Evolutionary conservation across 2,797 vertebrate genomes (phyloP), one percentile per base, ranked within the genome.

Genomic region (Sebastes nivosus): DNA sequence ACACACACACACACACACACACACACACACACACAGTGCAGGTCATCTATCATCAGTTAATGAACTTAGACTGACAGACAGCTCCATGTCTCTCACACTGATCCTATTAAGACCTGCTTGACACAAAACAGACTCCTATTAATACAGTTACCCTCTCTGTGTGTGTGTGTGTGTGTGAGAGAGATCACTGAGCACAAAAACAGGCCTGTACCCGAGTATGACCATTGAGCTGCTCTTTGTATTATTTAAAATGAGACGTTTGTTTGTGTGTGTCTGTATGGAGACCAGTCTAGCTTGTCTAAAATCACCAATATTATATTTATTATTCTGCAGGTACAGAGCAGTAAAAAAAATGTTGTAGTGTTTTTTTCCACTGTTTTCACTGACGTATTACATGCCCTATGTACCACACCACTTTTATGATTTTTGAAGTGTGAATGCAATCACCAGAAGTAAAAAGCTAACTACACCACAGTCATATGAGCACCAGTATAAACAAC

Each of bases 61-160:
- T 97, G 95, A 97, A 97, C 96, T 97, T 97, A 98, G 95, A 96
- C 92, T 97, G 97, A 98, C 97, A 97, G 97, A 97, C 95, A 97
- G 97, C 97, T 96, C 96, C 96, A 97, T 97, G 97, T 97, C 96
- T 97, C 96, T 96, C 87, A 80, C 95, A 94, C 89, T 97, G 97
- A 99, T 98, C 95, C 93, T 97, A 99, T 98, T 98, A 97, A 93
- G 83, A 96, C 95, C 95, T 91, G 96, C 95, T 96, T 96, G 97
- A 99, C 97, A 97, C 94, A 97, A 97, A 96, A 95, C 97, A 98
- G 97, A 95, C 95, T 96, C 96, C 91, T 95, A 96, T 96, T 96
- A 96, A 97, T 97, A 93, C 95, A 95, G 96, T 97, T 97, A 97
- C 95, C 73, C 94, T 66, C 60, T 64, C 1, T 27, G 72, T 76